Conservation (phyloP, 2,113 vertebrate genomes). For the Empidonax alnorum region DNA sequence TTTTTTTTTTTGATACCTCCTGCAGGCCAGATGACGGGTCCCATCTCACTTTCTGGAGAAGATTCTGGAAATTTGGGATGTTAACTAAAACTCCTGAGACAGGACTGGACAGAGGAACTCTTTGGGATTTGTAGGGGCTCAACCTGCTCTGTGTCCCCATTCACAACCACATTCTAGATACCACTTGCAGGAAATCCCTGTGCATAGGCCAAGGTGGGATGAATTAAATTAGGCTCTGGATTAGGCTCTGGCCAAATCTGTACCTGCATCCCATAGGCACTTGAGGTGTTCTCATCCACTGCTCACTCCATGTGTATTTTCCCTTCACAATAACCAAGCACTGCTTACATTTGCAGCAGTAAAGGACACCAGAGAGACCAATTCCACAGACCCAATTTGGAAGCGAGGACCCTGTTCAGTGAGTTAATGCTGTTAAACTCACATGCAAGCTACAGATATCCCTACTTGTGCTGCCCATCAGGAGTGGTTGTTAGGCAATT, state of each 20-base stretch:
- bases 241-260: neutral
- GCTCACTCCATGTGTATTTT: neutral
- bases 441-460: neutral
- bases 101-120: neutral
- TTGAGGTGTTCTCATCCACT: neutral
- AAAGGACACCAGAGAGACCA: neutral
- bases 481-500: neutral
- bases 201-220: neutral
- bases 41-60: neutral
- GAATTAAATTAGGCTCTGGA: neutral
- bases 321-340: neutral
- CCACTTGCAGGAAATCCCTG: neutral
- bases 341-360: neutral
- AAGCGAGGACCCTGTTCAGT: neutral
- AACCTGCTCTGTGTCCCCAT: neutral
- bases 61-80: neutral
- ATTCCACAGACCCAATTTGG: neutral
- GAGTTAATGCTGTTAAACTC: neutral
- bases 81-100: neutral
- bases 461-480: neutral
- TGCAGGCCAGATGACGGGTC: neutral
- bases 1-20: neutral
- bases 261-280: neutral
- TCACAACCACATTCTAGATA: neutral
- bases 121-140: neutral